A percentile compares a stretch with the other conserved stretches of the same genome.
Evolutionary conservation across 2,888 invertebrate genomes (phyloP).

Genomic region (Torymus auratus): DNA sequence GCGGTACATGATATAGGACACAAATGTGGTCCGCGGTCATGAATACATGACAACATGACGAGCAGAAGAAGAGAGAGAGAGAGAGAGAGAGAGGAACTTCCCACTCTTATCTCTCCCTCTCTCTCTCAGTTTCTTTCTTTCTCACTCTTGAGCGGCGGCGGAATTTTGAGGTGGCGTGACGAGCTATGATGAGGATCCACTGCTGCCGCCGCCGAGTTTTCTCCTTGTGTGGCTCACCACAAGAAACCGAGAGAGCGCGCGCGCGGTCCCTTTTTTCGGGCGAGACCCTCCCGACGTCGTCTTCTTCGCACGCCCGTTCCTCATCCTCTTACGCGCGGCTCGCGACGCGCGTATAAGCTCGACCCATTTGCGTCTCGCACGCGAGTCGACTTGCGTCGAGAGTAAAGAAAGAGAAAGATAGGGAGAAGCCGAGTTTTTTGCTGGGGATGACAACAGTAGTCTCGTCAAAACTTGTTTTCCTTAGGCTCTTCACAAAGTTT

Average conservation of each 20-base stretch:
- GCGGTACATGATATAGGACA: slow-evolving; percentile 22
- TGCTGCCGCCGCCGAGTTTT: slow-evolving; percentile 61
- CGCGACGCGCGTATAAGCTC: slow-evolving; percentile 16
- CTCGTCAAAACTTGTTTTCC: slow-evolving; percentile 37
- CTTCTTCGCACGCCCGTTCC: slow-evolving; percentile 21
- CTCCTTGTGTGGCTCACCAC: slow-evolving; percentile 71
- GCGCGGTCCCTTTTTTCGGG: slow-evolving; percentile 65
- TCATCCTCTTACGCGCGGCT: neutral
- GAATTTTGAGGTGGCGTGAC: slow-evolving; percentile 72
- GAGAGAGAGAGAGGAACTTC: too few relatives aligned
- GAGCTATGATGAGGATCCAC: slow-evolving; percentile 69
- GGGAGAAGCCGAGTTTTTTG: slow-evolving; percentile 24
- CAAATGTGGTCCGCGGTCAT: slow-evolving; percentile 21
- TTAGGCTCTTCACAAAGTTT: slow-evolving; percentile 31
- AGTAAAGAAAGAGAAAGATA: too few relatives aligned
- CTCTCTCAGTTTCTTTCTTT: slow-evolving; percentile 50
- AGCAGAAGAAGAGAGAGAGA: slow-evolving; percentile 21
- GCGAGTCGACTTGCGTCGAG: slow-evolving; percentile 17
- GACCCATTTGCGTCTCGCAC: slow-evolving; percentile 58
- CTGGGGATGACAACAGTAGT: slow-evolving; percentile 26
- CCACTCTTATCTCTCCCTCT: neutral
- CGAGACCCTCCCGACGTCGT: slow-evolving; percentile 54
- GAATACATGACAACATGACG: slow-evolving; percentile 36
- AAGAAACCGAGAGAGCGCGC: slow-evolving; percentile 64
- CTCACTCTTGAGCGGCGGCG: too few relatives aligned